Evolutionary conservation across 53 echinoderm and acorn worm genomes (phyloP).

Genomic region (Henricia sp.): DNA sequence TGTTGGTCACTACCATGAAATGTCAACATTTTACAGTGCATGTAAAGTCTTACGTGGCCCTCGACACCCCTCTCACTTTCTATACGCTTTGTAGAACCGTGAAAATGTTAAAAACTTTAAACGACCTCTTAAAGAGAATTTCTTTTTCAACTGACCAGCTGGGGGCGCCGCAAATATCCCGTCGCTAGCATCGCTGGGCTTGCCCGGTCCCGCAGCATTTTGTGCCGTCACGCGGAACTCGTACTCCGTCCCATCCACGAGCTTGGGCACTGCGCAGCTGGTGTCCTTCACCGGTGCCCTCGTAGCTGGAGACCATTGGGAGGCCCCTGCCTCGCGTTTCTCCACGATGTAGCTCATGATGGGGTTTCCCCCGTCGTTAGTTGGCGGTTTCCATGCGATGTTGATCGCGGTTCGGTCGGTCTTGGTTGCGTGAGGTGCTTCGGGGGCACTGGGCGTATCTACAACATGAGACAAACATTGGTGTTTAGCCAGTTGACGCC

Average conservation of each 20-base stretch:
- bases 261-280: constrained; percentile 81
- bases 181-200: constrained; percentile 87
- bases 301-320: constrained; percentile 76
- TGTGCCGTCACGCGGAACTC: constrained; percentile 94
- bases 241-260: constrained; percentile 83
- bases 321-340: constrained; percentile 72
- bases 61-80: no score
- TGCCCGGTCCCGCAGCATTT: constrained; percentile 90
- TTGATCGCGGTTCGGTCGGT: constrained; percentile 81
- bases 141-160: constrained; percentile 71
- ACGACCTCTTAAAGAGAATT: neutral
- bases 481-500: no score
- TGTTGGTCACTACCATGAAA: no score
- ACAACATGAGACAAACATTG: no score
- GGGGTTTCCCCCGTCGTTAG: constrained; percentile 84
- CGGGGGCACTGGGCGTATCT: constrained; percentile 94
- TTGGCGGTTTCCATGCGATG: constrained; percentile 81
- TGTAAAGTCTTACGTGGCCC: no score
- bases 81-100: no score
- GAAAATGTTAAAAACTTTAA: no score
- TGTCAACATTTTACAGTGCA: no score
- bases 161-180: constrained; percentile 88
- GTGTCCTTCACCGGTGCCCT: constrained; percentile 89
- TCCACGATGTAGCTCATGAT: constrained; percentile 87
- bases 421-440: constrained; percentile 75